A percentile compares a stretch with the other conserved stretches of the same genome.
Conservation (phyloP, 2,797 vertebrate genomes). For the Holocentrus rufus region DNA sequence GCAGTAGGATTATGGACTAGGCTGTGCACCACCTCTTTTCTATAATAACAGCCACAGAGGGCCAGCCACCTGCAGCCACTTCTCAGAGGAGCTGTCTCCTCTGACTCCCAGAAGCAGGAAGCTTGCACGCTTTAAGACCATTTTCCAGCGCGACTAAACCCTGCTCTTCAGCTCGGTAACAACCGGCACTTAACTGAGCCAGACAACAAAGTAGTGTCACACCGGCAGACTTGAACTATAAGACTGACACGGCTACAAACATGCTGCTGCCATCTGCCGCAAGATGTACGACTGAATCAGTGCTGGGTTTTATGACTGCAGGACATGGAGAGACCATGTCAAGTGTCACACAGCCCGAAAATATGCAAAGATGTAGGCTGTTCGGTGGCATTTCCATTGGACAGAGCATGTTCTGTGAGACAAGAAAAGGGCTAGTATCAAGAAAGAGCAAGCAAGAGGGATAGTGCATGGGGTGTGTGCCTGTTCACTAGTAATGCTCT, state of each 20-base stretch:
- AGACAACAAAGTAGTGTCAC: conserved; percentile 69
- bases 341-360: conserved; percentile 46
- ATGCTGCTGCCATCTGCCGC: conserved; percentile 38
- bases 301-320: conserved; percentile 35
- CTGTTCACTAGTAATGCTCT: conserved; percentile 4
- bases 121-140: conserved; percentile 68
- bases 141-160: conserved; percentile 70
- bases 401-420: conserved; percentile 44
- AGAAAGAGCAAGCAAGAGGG: neutral
- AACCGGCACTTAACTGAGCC: conserved; percentile 73
- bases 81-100: conserved; percentile 68
- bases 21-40: conserved; percentile 70
- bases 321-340: conserved; percentile 51
- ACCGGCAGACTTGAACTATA: conserved; percentile 52
- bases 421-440: neutral
- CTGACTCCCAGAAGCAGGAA: conserved; percentile 75
- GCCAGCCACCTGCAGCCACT: conserved; percentile 78
- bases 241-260: conserved; percentile 51
- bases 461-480: neutral
- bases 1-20: conserved; percentile 72
- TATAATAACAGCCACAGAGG: conserved; percentile 79
- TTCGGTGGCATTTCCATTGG: conserved; percentile 54
- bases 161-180: conserved; percentile 65
- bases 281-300: conserved; percentile 51
- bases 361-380: conserved; percentile 46